These are phyloP conservation scores for Bursaphelenchus okinawaensis DNA, from an alignment of 2,888 invertebrate genomes.

Conservation along the genomic window DNA sequence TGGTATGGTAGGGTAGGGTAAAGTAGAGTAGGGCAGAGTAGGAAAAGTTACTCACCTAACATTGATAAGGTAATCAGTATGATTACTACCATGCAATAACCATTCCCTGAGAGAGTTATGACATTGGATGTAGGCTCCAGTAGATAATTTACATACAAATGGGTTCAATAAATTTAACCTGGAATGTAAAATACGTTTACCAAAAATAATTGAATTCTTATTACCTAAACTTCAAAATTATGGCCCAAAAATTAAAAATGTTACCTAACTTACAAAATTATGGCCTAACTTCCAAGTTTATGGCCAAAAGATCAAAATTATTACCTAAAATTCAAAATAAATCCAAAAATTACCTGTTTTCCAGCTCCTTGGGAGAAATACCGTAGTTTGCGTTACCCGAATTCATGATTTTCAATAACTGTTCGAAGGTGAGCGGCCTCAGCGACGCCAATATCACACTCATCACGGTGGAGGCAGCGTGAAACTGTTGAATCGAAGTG, in stretches of 20 bases:
- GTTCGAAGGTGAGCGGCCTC: slow-evolving; percentile 69
- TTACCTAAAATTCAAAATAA: no score
- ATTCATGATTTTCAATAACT: slow-evolving; percentile 88
- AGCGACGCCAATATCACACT: slow-evolving; percentile 84
- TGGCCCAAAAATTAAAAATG: no score
- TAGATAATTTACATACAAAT: slow-evolving; percentile 80
- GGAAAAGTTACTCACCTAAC: slow-evolving; percentile 62
- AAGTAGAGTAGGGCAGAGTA: no score
- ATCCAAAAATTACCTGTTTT: slow-evolving; percentile 4
- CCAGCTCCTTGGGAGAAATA: slow-evolving; percentile 7
- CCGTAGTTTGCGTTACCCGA: slow-evolving; percentile 65
- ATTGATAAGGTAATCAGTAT: slow-evolving; percentile 86
- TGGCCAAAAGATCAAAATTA: no score
- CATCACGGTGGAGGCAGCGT: slow-evolving; percentile 75
- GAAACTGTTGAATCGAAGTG: slow-evolving; percentile 81
- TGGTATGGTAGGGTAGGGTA: no score
- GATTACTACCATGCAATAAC: slow-evolving; percentile 71
- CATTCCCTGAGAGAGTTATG: slow-evolving; percentile 97
- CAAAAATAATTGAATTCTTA: no score
- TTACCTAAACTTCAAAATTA: neutral
- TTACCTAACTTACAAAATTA: no score
- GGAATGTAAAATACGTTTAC: no score
- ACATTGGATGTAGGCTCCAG: slow-evolving; percentile 93
- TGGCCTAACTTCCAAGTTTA: no score
- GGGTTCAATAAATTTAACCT: slow-evolving; percentile 78